phyloP scores from a whole-genome alignment of 64 coral and sea anemone genomes.

The Pachyseris speciosa region DNA sequence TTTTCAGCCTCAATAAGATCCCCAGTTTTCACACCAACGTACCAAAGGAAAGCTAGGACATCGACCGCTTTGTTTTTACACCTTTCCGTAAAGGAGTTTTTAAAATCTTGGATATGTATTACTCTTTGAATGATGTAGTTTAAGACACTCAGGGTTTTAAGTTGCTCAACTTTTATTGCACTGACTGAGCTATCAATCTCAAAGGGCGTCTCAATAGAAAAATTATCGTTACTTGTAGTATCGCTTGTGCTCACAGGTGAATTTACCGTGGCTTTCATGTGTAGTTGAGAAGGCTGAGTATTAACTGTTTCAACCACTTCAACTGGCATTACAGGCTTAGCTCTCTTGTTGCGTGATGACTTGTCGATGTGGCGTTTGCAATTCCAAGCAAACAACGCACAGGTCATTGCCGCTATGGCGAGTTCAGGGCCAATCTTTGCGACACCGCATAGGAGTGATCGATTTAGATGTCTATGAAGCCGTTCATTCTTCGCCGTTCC shows the following conservation, averaged over 20 bases:
- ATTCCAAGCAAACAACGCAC: slow-evolving; percentile 93
- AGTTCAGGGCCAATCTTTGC: slow-evolving; percentile 85
- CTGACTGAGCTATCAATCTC: too few relatives aligned
- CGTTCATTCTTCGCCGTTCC: slow-evolving; percentile 87
- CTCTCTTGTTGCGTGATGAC: slow-evolving; percentile 56
- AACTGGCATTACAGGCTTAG: slow-evolving; percentile 67
- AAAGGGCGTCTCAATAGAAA: too few relatives aligned
- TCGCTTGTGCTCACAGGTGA: slow-evolving; percentile 4
- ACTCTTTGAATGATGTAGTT: slow-evolving; percentile 70
- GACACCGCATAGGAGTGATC: slow-evolving; percentile 75
- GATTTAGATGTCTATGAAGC: slow-evolving; percentile 75
- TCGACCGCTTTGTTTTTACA: slow-evolving; percentile 79
- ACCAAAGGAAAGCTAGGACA: slow-evolving; percentile 58
- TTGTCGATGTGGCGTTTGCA: slow-evolving; percentile 60
- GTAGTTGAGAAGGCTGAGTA: slow-evolving; percentile 2
- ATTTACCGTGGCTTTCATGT: slow-evolving; percentile 2
- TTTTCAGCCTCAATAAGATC: slow-evolving; percentile 27
- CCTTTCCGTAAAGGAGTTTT: slow-evolving; percentile 28
- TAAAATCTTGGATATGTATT: slow-evolving; percentile 74
- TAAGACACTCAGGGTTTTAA: background rate
- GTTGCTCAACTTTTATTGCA: too few relatives aligned
- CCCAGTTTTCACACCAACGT: background rate
- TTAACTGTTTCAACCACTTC: slow-evolving; percentile 47
- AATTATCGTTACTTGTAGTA: background rate
- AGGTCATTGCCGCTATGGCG: slow-evolving; percentile 84